Percentiles rank a stretch among this genome's conserved stretches.
These are phyloP conservation scores for Poicephalus meyeri DNA, from an alignment of 2,113 vertebrate genomes.

Conservation along the genomic window DNA sequence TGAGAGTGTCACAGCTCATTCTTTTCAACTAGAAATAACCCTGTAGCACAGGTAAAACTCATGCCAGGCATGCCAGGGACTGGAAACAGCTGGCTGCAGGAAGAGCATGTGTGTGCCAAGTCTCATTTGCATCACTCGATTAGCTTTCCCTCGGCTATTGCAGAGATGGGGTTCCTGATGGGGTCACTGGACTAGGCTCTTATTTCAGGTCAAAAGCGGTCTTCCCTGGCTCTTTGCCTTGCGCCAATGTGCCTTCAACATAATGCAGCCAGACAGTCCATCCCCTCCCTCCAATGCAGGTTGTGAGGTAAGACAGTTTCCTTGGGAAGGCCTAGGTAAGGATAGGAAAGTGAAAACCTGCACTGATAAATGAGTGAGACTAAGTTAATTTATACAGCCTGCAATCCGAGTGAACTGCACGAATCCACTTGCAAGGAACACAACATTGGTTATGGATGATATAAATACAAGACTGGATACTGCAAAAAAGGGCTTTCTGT, in stretches of 20 bases:
- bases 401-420: background rate
- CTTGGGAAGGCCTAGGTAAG: background rate
- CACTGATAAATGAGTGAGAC: background rate
- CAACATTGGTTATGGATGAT: background rate
- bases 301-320: background rate
- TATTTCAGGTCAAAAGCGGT: background rate
- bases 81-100: conserved; percentile 37
- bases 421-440: background rate
- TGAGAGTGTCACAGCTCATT: background rate
- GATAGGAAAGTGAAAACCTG: background rate
- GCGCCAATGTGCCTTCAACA: background rate
- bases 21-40: background rate
- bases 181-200: background rate
- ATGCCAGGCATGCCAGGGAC: background rate
- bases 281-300: background rate
- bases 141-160: background rate
- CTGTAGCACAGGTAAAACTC: background rate
- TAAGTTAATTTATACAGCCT: background rate
- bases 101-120: conserved; percentile 16
- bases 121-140: conserved; percentile 37
- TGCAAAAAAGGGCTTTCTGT: background rate
- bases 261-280: background rate
- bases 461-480: background rate
- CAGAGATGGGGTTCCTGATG: conserved; percentile 4
- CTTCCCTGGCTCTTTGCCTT: background rate